A percentile compares a stretch with the other conserved stretches of the same genome.
These are phyloP conservation scores for Equus quagga DNA, from an alignment of 2,113 vertebrate species.

Conservation along the genomic window DNA sequence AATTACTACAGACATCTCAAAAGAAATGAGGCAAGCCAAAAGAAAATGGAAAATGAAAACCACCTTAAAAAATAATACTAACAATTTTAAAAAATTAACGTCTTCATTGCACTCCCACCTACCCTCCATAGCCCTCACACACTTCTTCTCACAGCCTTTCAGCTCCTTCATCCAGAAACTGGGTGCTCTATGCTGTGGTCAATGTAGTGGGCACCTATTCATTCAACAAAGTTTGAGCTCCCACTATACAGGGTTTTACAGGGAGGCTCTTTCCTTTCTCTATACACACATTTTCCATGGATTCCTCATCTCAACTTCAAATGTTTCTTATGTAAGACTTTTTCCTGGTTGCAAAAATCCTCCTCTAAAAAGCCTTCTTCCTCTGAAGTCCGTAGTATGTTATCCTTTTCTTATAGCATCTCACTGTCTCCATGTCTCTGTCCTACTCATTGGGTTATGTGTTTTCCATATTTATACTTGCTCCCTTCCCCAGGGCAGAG, in stretches of 20 bases:
- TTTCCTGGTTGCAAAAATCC: neutral
- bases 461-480: neutral
- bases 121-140: neutral
- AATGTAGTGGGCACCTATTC: neutral
- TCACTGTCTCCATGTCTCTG: neutral
- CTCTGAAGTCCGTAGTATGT: neutral
- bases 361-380: neutral
- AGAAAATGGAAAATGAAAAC: constrained; percentile 28
- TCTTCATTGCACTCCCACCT: neutral
- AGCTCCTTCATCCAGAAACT: neutral
- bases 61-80: neutral
- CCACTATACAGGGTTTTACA: neutral
- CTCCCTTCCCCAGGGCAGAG: neutral
- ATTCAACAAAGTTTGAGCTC: neutral
- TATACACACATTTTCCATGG: neutral
- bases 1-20: neutral
- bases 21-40: neutral
- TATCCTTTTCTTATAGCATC: neutral
- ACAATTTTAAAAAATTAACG: neutral
- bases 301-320: neutral
- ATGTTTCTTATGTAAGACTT: neutral
- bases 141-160: neutral
- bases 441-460: neutral
- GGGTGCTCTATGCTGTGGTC: neutral
- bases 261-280: neutral